Percentiles rank a stretch among this genome's conserved stretches.
These are phyloP conservation scores for Protonemura montana DNA, from an alignment of 2,888 invertebrate species.

Conservation along the genomic window DNA sequence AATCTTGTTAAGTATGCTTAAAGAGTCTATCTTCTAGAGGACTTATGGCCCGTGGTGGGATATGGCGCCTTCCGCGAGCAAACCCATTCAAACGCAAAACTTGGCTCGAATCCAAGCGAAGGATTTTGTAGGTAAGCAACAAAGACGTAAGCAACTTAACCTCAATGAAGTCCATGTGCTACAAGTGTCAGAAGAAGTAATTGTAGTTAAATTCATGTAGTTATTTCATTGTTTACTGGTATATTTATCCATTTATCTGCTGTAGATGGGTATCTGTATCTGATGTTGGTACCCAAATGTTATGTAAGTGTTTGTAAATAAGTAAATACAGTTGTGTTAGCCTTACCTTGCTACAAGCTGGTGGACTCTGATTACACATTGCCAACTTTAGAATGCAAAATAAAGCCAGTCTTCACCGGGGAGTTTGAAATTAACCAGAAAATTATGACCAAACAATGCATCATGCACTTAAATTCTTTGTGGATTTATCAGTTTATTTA, in stretches of 20 bases:
- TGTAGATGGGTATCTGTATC: not conserved
- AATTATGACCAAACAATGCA: no score
- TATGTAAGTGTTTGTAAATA: no score
- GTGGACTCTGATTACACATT: no score
- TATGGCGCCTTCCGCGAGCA: constrained; percentile 73
- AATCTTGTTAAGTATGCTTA: not conserved
- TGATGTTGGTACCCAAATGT: no score
- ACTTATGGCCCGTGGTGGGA: constrained; percentile 89
- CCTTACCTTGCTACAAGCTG: no score
- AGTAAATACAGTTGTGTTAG: no score
- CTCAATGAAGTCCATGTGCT: not conserved
- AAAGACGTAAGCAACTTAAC: not conserved
- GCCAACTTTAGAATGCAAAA: no score
- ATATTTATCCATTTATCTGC: not conserved
- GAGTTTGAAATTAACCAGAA: no score
- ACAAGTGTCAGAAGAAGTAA: no score
- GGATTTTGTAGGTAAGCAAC: constrained; percentile 76
- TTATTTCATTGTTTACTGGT: not conserved
- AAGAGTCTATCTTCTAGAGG: constrained; percentile 65
- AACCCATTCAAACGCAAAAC: constrained; percentile 77
- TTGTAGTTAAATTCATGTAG: not conserved
- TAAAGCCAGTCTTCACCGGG: no score
- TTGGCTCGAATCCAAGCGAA: constrained; percentile 70
- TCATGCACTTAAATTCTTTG: no score
- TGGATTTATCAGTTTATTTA: no score